Percentiles rank a stretch among this genome's conserved stretches.
Conservation (phyloP, 2,888 invertebrate species). For the Aromia moschata region DNA sequence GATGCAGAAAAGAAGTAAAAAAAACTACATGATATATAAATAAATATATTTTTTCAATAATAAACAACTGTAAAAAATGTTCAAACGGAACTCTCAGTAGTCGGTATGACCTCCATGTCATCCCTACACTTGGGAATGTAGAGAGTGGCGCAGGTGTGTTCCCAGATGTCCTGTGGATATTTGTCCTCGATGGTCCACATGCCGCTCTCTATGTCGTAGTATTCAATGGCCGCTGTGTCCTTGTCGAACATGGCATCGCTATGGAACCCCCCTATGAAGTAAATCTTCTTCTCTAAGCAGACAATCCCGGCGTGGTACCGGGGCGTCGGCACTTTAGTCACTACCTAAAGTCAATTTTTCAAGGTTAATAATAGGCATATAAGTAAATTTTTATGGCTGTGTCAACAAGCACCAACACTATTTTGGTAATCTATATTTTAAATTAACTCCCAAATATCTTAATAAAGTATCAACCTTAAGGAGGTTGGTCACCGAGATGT, state of each 20-base stretch:
- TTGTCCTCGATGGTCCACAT: constrained; percentile 72
- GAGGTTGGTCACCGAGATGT: no score
- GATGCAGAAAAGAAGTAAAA: no score
- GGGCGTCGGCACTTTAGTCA: constrained; percentile 72
- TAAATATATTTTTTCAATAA: constrained; percentile 18
- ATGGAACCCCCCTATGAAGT: constrained; percentile 76
- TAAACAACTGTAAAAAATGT: constrained; percentile 11
- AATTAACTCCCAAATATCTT: no score
- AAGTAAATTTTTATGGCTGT: no score
- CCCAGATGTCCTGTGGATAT: constrained; percentile 76
- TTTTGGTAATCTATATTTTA: no score
- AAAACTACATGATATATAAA: constrained; percentile 6
- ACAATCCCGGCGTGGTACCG: constrained; percentile 76
- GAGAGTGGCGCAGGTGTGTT: constrained; percentile 73
- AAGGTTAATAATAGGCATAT: no score
- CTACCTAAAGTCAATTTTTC: constrained; percentile 55
- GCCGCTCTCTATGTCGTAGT: constrained; percentile 70
- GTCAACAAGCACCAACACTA: no score
- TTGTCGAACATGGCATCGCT: constrained; percentile 74
- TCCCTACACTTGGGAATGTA: constrained; percentile 69
- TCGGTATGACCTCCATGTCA: constrained; percentile 52
- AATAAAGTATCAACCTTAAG: no score
- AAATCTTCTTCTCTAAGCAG: constrained; percentile 69
- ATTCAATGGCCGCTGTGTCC: constrained; percentile 73
- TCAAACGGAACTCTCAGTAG: constrained; percentile 42